These are phyloP conservation scores for Drosophila kambysellisi DNA, from an alignment of 2,888 invertebrate species.

Conservation along the genomic window DNA sequence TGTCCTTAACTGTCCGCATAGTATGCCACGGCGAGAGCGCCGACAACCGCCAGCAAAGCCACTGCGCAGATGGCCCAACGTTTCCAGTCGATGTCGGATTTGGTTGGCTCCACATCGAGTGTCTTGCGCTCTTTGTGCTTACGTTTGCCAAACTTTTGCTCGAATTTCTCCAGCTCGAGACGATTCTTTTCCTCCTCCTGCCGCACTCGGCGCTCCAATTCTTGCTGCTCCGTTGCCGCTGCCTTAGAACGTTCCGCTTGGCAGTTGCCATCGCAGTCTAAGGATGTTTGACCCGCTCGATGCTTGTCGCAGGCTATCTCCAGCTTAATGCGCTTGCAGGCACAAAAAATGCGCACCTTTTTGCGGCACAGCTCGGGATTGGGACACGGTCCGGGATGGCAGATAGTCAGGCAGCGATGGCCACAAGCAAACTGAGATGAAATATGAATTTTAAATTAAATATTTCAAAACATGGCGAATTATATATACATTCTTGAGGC, in stretches of 20 bases:
- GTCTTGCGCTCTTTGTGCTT: conserved; percentile 86
- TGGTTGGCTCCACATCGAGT: conserved; percentile 50
- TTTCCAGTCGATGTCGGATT: conserved; percentile 62
- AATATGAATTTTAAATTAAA: conserved; percentile 2
- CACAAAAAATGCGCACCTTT: conserved; percentile 92
- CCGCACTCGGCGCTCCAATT: conserved; percentile 86
- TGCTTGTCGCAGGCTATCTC: conserved; percentile 89
- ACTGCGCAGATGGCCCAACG: conserved; percentile 60
- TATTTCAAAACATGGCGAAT: not conserved
- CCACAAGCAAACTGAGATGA: conserved; percentile 90
- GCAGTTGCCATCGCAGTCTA: conserved; percentile 89
- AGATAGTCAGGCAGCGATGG: conserved; percentile 91
- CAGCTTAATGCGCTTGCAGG: conserved; percentile 91
- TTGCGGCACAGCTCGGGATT: conserved; percentile 90
- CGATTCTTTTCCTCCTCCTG: conserved; percentile 88
- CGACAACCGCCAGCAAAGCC: conserved; percentile 52
- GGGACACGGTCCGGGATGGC: conserved; percentile 91
- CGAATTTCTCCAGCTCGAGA: conserved; percentile 90
- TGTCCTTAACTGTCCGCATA: conserved; percentile 73
- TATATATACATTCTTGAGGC: conserved; percentile 90
- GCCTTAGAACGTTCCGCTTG: conserved; percentile 86
- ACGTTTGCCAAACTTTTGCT: conserved; percentile 91
- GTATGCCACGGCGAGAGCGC: conserved; percentile 73
- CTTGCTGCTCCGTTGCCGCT: conserved; percentile 86
- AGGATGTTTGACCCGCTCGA: conserved; percentile 76